Evolutionary conservation across 92 coral and sea anemone species (phyloP).

Genomic region (Zoanthus sociatus): DNA sequence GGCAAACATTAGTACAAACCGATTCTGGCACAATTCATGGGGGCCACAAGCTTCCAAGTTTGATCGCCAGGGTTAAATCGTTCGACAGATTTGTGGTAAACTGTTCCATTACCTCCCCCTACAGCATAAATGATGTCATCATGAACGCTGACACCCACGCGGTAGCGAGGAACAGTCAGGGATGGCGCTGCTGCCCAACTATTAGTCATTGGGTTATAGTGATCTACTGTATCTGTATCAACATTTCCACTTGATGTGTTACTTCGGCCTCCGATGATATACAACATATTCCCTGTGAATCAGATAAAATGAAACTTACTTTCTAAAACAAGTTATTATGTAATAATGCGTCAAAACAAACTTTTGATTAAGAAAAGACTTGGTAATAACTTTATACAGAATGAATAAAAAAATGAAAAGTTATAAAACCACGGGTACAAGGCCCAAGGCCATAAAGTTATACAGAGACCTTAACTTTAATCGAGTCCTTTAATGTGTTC

Average conservation of each 20-base stretch:
- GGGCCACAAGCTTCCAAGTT: conserved; percentile 67
- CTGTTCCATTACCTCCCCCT: conserved; percentile 83
- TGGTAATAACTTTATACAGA: too few species aligned
- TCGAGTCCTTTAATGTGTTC: too few species aligned
- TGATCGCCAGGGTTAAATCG: conserved; percentile 71
- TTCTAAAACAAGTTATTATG: too few species aligned
- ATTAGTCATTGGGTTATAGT: conserved; percentile 76
- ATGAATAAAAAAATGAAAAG: too few species aligned
- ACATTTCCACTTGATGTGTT: conserved; percentile 78
- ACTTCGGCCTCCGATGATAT: conserved; percentile 84
- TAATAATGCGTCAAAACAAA: too few species aligned
- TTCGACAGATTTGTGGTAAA: conserved; percentile 68
- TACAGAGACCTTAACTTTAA: too few species aligned
- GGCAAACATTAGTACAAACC: conserved; percentile 45
- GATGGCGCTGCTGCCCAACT: conserved; percentile 74
- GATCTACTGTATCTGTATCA: conserved; percentile 78
- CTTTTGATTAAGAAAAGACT: too few species aligned
- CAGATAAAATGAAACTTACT: background rate
- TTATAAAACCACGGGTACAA: too few species aligned
- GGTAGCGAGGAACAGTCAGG: conserved; percentile 78
- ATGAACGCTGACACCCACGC: conserved; percentile 70
- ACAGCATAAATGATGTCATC: conserved; percentile 77
- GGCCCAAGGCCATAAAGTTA: too few species aligned
- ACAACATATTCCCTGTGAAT: conserved; percentile 75
- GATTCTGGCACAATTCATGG: conserved; percentile 71